A percentile compares a stretch with the other conserved stretches of the same genome.
These are phyloP conservation scores for Nomia melanderi DNA, from an alignment of 1,140 invertebrate species.

Conservation along the genomic window DNA sequence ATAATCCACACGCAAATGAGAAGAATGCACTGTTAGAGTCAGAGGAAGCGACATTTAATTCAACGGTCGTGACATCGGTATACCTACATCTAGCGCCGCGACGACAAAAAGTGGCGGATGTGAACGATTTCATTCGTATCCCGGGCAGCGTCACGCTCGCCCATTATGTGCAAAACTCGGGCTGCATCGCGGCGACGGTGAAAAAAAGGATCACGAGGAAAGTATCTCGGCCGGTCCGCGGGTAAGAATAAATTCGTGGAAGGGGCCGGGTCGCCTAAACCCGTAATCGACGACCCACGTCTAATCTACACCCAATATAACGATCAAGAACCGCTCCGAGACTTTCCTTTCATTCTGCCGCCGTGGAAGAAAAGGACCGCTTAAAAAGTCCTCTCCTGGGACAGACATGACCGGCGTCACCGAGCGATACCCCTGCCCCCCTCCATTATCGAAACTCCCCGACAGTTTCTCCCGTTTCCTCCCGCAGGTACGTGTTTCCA, in stretches of 20 bases:
- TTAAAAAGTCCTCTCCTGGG: background rate
- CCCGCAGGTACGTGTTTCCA: conserved; percentile 34
- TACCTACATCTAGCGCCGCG: background rate
- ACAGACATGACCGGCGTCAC: conserved; percentile 19
- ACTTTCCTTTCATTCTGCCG: conserved; percentile 42
- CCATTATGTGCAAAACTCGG: conserved; percentile 3
- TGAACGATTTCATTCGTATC: background rate
- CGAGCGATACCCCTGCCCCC: background rate
- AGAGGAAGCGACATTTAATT: background rate
- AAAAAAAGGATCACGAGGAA: background rate
- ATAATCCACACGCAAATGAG: too few species aligned
- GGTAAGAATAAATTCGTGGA: conserved; percentile 37
- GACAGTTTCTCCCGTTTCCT: conserved; percentile 26
- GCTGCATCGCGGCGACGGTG: background rate
- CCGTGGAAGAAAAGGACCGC: conserved; percentile 11
- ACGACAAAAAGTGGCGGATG: conserved; percentile 2
- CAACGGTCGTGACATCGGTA: too few species aligned
- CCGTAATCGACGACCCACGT: conserved; percentile 60
- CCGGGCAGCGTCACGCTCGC: background rate
- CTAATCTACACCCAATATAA: conserved; percentile 66
- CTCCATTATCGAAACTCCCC: conserved; percentile 9
- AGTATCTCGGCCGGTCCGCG: background rate
- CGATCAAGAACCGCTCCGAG: conserved; percentile 25
- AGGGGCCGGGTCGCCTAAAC: conserved; percentile 40
- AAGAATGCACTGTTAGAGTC: background rate